These are phyloP conservation scores for Anisognathus igniventris DNA, from an alignment of 2,797 vertebrate species.

Conservation along the genomic window DNA sequence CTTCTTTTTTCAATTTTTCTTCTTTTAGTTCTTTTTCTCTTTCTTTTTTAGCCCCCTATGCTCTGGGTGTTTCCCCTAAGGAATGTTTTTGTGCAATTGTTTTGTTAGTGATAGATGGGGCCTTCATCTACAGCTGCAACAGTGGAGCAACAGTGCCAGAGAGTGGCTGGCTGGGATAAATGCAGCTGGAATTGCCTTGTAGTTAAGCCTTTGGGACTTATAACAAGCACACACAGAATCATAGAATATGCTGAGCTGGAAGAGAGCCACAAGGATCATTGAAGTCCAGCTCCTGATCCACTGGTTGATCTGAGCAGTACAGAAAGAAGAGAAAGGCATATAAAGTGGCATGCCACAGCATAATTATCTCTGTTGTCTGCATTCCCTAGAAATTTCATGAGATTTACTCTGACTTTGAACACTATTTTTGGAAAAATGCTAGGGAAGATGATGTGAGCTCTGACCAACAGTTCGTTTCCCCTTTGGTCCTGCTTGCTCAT, in stretches of 20 bases:
- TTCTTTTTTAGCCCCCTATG: not conserved
- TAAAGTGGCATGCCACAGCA: not conserved
- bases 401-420: not conserved
- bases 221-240: not conserved
- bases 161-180: constrained; percentile 27
- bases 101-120: not conserved
- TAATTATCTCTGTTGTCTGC: not conserved
- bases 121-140: not conserved
- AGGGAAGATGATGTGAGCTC: not conserved
- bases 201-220: not conserved
- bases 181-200: not conserved
- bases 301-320: not conserved
- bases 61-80: not conserved
- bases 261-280: not conserved
- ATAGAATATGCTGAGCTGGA: not conserved
- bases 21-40: not conserved
- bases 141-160: constrained; percentile 37
- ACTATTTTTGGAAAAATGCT: not conserved
- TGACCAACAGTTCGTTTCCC: not conserved
- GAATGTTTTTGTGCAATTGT: not conserved
- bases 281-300: not conserved
- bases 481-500: not conserved
- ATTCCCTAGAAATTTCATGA: not conserved
- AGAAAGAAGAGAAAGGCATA: not conserved
- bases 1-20: not conserved